Conservation (phyloP, 2,888 invertebrate species). For the Molorchus minor region DNA sequence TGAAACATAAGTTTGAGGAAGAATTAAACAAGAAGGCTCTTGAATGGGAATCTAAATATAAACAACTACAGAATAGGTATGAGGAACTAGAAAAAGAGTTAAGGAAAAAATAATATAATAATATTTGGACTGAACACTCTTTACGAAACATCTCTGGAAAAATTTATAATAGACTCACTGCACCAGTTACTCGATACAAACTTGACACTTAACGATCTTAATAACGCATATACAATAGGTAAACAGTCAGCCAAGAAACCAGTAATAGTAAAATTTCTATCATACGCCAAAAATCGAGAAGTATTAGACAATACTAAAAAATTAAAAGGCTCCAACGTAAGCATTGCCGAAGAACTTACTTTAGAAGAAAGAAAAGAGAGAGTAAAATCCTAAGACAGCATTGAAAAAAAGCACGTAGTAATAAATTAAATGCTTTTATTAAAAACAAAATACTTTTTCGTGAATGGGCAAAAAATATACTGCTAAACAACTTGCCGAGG, state of each 20-base stretch:
- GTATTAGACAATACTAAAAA: neutral
- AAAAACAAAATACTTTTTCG: neutral
- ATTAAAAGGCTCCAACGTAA: neutral
- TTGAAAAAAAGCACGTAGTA: neutral
- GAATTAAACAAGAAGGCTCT: neutral
- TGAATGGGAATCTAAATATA: slow-evolving; percentile 7
- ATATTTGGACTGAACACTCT: too few relatives aligned
- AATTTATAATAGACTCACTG: too few relatives aligned
- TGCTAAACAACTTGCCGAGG: neutral
- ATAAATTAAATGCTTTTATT: neutral
- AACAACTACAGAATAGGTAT: slow-evolving; percentile 1
- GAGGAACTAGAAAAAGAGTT: neutral
- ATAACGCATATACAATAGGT: too few relatives aligned
- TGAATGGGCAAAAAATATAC: neutral
- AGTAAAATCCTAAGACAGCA: neutral
- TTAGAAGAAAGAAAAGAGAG: neutral
- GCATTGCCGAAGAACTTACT: slow-evolving; percentile 6
- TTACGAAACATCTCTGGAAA: too few relatives aligned
- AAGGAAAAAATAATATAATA: too few relatives aligned
- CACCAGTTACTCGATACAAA: too few relatives aligned
- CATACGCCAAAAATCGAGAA: slow-evolving; percentile 4
- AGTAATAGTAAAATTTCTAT: slow-evolving; percentile 6
- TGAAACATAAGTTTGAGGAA: slow-evolving; percentile 4
- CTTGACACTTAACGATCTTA: too few relatives aligned
- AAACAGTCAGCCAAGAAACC: too few relatives aligned